phyloP scores from a whole-genome alignment of 2,113 vertebrate genomes.

The Tamias sibiricus region DNA sequence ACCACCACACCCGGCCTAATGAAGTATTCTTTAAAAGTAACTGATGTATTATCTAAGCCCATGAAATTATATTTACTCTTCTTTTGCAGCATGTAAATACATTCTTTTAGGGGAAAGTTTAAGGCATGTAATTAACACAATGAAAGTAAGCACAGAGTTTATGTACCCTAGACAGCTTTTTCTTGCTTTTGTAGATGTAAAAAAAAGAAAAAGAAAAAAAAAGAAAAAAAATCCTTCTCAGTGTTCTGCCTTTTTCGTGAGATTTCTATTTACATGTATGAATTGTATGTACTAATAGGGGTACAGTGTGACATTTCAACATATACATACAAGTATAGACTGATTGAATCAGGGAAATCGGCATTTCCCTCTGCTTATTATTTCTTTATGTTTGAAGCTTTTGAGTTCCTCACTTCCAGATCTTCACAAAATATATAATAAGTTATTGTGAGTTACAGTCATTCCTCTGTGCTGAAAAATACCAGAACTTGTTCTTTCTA shows the following conservation, averaged over 20 bases:
- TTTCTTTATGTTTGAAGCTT: background rate
- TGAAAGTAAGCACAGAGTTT: background rate
- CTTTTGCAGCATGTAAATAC: background rate
- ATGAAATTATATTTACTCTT: background rate
- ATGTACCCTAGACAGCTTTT: background rate
- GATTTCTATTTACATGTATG: background rate
- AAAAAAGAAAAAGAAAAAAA: no score
- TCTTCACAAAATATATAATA: background rate
- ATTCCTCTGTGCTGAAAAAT: background rate
- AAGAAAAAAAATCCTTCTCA: conserved; percentile 32
- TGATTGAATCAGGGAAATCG: background rate
- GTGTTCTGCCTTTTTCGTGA: background rate
- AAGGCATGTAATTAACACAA: background rate
- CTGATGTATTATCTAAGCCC: background rate
- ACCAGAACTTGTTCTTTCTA: background rate
- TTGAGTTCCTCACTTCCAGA: background rate
- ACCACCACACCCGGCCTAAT: background rate
- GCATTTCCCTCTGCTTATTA: background rate
- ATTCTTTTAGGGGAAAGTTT: background rate
- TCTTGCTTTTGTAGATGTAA: conserved; percentile 18
- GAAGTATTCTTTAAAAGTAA: conserved; percentile 12
- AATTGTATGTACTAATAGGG: background rate
- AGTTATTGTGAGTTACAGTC: background rate
- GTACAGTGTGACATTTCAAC: background rate
- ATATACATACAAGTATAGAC: no score